Evolutionary conservation across 2,888 invertebrate species (phyloP).

Genomic region (Scaptomyza flava): DNA sequence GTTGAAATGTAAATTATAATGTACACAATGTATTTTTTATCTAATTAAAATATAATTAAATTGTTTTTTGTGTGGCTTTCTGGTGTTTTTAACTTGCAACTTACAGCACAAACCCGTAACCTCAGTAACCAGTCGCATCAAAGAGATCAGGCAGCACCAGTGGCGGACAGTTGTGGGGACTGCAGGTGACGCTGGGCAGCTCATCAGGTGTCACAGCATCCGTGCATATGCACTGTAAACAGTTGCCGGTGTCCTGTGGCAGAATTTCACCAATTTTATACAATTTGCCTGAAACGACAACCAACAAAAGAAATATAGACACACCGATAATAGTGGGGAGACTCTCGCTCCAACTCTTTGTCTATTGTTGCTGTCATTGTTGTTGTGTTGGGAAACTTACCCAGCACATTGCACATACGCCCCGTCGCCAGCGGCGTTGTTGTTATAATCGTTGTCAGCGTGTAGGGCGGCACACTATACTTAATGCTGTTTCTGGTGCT

Average conservation of each 20-base stretch:
- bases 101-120: slow-evolving; percentile 76
- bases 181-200: slow-evolving; percentile 84
- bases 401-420: slow-evolving; percentile 74
- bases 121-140: slow-evolving; percentile 84
- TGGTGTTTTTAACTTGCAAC: slow-evolving; percentile 40
- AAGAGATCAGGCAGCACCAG: slow-evolving; percentile 84
- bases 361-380: slow-evolving; percentile 4
- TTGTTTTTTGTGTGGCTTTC: background rate
- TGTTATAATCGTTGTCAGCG: slow-evolving; percentile 70
- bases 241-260: slow-evolving; percentile 89
- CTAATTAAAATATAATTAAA: slow-evolving; percentile 48
- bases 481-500: slow-evolving; percentile 53
- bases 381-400: slow-evolving; percentile 49
- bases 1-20: slow-evolving; percentile 41
- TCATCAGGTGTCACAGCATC: slow-evolving; percentile 85
- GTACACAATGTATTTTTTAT: slow-evolving; percentile 25
- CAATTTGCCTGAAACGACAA: slow-evolving; percentile 85
- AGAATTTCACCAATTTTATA: slow-evolving; percentile 88
- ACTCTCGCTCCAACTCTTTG: background rate
- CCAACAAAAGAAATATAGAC: background rate
- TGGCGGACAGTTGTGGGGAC: slow-evolving; percentile 84
- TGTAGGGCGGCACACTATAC: slow-evolving; percentile 59
- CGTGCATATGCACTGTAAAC: slow-evolving; percentile 89
- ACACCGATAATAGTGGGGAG: background rate
- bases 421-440: slow-evolving; percentile 63